Evolutionary conservation across 2,797 vertebrate genomes (phyloP).

Genomic region (Sphenopsis melanotis): DNA sequence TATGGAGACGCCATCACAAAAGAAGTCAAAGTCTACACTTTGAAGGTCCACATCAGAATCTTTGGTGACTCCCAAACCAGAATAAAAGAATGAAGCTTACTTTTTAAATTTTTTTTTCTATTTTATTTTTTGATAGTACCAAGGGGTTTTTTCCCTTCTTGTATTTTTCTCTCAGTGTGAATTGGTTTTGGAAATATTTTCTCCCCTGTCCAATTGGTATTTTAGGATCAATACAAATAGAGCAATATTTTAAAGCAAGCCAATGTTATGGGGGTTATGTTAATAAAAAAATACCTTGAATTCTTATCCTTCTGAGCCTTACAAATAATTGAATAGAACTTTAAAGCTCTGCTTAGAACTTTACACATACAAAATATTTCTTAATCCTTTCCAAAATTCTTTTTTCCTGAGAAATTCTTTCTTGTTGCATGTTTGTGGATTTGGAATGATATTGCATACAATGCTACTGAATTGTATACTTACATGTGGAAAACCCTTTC

Average conservation of each 20-base stretch:
- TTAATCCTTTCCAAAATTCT: background rate
- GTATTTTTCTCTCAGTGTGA: background rate
- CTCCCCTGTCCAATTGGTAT: background rate
- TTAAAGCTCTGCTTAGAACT: background rate
- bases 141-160: fast-evolving
- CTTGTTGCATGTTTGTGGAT: background rate
- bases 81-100: background rate
- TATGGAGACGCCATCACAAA: background rate
- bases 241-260: background rate
- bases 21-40: background rate
- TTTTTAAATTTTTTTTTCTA: background rate
- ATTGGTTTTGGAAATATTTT: background rate
- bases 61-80: background rate
- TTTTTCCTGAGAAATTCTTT: background rate
- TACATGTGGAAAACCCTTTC: background rate
- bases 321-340: background rate
- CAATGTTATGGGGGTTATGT: background rate
- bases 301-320: background rate
- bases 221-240: background rate
- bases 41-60: background rate
- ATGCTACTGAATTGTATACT: background rate
- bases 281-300: background rate
- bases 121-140: background rate
- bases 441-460: background rate
- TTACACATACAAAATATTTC: background rate